These are phyloP conservation scores for Neuroscelio doddi DNA, from an alignment of 2,888 invertebrate genomes.

Conservation along the genomic window DNA sequence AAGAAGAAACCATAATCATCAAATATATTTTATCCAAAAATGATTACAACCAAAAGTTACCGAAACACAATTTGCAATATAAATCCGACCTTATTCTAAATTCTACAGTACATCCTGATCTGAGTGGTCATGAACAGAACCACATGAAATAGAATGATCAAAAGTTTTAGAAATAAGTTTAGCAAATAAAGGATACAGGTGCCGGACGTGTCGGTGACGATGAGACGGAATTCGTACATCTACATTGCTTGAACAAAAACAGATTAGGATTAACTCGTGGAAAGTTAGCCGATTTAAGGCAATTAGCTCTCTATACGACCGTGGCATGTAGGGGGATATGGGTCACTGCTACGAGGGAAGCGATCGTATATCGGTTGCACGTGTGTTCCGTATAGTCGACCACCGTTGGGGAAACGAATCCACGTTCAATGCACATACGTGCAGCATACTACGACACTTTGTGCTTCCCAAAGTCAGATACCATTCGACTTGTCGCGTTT, in stretches of 20 bases:
- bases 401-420: neutral
- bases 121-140: neutral
- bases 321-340: neutral
- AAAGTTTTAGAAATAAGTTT: constrained; percentile 3
- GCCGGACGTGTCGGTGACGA: neutral
- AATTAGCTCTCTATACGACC: neutral
- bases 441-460: no score
- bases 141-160: neutral
- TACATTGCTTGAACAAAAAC: constrained; percentile 1
- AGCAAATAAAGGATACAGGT: neutral
- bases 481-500: neutral
- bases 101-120: no score
- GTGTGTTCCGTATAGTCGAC: neutral
- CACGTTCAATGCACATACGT: neutral
- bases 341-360: neutral
- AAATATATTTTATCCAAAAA: no score
- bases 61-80: no score
- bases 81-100: no score
- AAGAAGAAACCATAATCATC: no score
- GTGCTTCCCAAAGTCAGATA: neutral
- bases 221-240: neutral
- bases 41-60: no score
- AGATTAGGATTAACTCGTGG: constrained; percentile 4
- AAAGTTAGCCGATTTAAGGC: neutral
- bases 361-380: neutral